Evolutionary conservation across 2,113 vertebrate species (phyloP).

Genomic region (Brevimyrus niger): DNA sequence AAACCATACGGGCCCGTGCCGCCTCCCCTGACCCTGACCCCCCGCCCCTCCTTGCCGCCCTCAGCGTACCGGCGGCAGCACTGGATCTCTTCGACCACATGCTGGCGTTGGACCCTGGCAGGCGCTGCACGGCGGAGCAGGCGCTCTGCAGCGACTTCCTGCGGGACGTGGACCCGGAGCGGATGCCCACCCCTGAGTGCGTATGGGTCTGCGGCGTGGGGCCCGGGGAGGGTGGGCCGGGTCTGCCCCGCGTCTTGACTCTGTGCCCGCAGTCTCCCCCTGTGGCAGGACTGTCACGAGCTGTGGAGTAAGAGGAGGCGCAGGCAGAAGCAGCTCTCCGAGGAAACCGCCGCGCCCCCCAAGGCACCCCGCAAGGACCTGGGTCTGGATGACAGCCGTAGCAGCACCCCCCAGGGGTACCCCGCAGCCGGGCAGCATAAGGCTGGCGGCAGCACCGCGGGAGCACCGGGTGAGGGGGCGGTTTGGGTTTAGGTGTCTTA

Average conservation of each 20-base stretch:
- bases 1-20: conserved; percentile 76
- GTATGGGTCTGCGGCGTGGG: conserved; percentile 32
- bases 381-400: conserved; percentile 90
- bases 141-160: conserved; percentile 91
- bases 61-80: conserved; percentile 82
- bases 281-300: conserved; percentile 99
- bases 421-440: conserved; percentile 72
- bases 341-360: conserved; percentile 70
- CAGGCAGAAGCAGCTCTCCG: conserved; percentile 92
- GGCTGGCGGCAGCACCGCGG: conserved; percentile 63
- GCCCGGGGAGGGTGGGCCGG: neutral
- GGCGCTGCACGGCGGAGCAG: conserved; percentile 90
- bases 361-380: conserved; percentile 91
- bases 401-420: conserved; percentile 88
- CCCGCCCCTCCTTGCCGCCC: neutral
- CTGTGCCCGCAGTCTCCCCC: conserved; percentile 69
- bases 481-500: neutral
- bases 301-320: conserved; percentile 97
- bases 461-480: conserved; percentile 38
- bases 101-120: conserved; percentile 93
- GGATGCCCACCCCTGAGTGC: conserved; percentile 97
- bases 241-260: neutral
- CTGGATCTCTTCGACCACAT: conserved; percentile 96
- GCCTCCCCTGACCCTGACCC: conserved; percentile 24
- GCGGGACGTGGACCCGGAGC: conserved; percentile 87